phyloP scores from a whole-genome alignment of 1,140 invertebrate genomes.

The Xylocopa sonorina region DNA sequence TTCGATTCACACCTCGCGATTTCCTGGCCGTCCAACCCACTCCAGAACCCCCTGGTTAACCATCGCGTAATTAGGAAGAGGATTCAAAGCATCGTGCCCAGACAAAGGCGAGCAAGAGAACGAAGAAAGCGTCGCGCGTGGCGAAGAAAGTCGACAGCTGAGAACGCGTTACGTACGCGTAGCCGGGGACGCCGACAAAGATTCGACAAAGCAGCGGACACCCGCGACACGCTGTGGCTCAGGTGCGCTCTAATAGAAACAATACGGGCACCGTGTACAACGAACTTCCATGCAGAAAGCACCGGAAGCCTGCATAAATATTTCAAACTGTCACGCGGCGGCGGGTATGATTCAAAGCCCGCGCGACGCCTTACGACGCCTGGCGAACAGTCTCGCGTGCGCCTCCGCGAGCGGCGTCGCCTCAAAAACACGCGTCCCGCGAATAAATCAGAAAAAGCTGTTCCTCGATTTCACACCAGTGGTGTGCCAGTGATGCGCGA shows the following conservation, averaged over 20 bases:
- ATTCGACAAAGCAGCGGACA: constrained; percentile 43
- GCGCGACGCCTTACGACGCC: constrained; percentile 11
- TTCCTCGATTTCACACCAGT: background rate
- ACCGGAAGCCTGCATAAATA: constrained; percentile 36
- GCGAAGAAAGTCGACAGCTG: too few relatives aligned
- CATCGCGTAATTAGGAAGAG: too few relatives aligned
- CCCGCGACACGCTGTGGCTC: background rate
- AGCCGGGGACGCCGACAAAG: constrained; percentile 6
- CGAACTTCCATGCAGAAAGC: constrained; percentile 37
- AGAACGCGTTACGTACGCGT: too few relatives aligned
- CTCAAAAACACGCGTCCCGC: constrained; percentile 20
- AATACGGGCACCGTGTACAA: constrained; percentile 20
- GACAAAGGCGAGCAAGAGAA: too few relatives aligned
- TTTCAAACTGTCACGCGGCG: constrained; percentile 30
- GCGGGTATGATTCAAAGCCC: constrained; percentile 36
- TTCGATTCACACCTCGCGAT: too few relatives aligned
- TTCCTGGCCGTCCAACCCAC: too few relatives aligned
- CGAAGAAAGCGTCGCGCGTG: too few relatives aligned
- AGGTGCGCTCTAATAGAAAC: constrained; percentile 43
- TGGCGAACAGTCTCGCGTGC: constrained; percentile 2
- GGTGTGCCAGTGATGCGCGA: constrained; percentile 11
- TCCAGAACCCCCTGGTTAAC: too few relatives aligned
- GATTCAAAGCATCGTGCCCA: too few relatives aligned
- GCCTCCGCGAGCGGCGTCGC: background rate
- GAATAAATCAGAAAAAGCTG: constrained; percentile 22